Base-by-base conservation (phyloP, 2,113 vertebrate species). In the Talpa occidentalis region DNA sequence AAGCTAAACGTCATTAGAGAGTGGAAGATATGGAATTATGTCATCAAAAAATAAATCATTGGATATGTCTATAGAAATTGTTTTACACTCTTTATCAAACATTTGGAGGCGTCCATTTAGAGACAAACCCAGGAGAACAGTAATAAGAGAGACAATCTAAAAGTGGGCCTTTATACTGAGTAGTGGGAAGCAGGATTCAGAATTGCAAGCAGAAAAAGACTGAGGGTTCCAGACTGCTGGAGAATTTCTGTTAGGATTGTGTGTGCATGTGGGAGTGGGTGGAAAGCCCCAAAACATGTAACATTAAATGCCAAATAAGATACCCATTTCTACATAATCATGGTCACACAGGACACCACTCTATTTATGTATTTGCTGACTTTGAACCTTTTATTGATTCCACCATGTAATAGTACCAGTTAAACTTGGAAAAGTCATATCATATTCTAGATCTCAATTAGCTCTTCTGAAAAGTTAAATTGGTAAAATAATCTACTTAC, bases 241-340 rank as follows among this genome's bases (percentile, higher is more conserved):
- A 2, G 81, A 70, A 56, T 3, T 54, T 11, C 8, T 26, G 10
- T 74, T 72, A 81, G 0, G 0, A 42, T 19, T n/a, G 5, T 12
- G 3, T 60, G 9, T 37, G 32, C 6, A 30, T 54, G 16, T 44
- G 12, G 14, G 2, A 2, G 1, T 0, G 1, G 8, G 40, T 79
- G 37, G 64, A 37, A 86, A 66, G 15, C 2, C 1, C 32, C 62
- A 91, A 80, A 67, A 16, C 10, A 40, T n/a, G 30, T 35, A 26
- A 70, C 82, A 22, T 1, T 56, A 62, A 78, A 79, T 73, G 16
- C 24, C 21, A 59, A 49, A 40, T 40, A 30, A 24, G 5, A 64
- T 44, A 47, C 5, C 4, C 21, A 56, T 35, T 17, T 56, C 21
- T 77, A n/a, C 1, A 26, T 66, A 10, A 49, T 14, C 15, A 9